Percentiles rank a stretch among this genome's conserved stretches.
Conservation (phyloP, 1,140 invertebrate genomes). For the Leguminivora glycinivorella region DNA sequence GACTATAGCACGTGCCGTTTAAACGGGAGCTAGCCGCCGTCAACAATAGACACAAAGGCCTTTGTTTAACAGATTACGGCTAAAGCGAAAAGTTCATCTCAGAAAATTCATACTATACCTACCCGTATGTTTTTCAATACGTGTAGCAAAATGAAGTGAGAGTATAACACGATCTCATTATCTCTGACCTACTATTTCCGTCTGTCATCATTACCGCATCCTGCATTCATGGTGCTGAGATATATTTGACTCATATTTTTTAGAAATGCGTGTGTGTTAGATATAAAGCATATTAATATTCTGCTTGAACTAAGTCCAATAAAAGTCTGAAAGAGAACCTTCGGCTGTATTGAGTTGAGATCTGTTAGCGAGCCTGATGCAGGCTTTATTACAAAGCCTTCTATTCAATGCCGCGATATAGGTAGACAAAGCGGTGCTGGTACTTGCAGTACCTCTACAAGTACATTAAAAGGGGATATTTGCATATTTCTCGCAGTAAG, state of each 20-base stretch:
- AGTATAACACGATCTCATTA: constrained; percentile 16
- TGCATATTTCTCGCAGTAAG: neutral
- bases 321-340: neutral
- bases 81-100: no score
- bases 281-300: neutral
- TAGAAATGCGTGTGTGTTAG: neutral
- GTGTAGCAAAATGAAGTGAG: neutral
- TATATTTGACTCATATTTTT: neutral
- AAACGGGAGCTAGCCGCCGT: no score
- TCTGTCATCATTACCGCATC: neutral
- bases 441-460: neutral
- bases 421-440: neutral
- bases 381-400: constrained; percentile 15
- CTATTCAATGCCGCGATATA: neutral
- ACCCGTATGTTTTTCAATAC: neutral
- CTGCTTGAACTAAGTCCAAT: neutral
- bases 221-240: neutral
- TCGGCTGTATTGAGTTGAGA: constrained; percentile 3
- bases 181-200: constrained; percentile 21
- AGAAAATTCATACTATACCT: no score
- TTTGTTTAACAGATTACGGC: no score
- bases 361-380: neutral
- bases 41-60: no score
- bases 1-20: no score
- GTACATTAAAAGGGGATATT: neutral